Evolutionary conservation across 2,113 vertebrate species (phyloP).

Genomic region (Deroptyus accipitrinus): DNA sequence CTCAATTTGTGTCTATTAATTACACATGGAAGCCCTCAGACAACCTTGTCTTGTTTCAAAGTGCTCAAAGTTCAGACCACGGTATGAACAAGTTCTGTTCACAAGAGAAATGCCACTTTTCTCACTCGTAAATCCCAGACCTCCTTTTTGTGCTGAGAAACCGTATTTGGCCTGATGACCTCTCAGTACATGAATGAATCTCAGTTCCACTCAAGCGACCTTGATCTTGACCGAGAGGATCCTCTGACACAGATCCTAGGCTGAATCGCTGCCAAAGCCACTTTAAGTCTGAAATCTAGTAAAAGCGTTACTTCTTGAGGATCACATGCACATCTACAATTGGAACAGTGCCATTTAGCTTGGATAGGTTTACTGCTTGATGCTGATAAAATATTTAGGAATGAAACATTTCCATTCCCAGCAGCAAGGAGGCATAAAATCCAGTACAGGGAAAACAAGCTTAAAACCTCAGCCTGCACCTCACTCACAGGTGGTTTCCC

Average conservation of each 20-base stretch:
- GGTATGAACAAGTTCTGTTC: rapidly evolving
- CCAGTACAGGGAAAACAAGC: rapidly evolving
- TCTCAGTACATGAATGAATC: not conserved
- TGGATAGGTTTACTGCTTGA: not conserved
- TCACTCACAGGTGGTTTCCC: not conserved
- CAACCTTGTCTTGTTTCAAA: rapidly evolving
- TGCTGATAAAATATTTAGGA: rapidly evolving
- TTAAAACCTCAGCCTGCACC: not conserved
- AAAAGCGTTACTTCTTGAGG: not conserved
- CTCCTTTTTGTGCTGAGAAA: not conserved
- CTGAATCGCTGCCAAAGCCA: not conserved
- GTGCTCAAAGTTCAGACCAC: not conserved
- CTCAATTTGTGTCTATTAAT: not conserved
- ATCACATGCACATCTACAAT: rapidly evolving
- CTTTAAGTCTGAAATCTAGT: not conserved
- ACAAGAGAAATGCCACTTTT: not conserved
- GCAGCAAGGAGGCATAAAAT: not conserved
- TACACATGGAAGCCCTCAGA: rapidly evolving
- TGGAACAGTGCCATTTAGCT: not conserved
- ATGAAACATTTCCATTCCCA: not conserved
- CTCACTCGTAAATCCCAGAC: not conserved
- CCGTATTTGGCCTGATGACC: rapidly evolving
- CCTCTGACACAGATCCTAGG: not conserved
- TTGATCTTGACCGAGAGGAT: not conserved
- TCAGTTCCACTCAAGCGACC: not conserved